Evolutionary conservation across 30 jellyfish, hydroid and myxozoan genomes (phyloP).

Genomic region (Hydra vulgaris): DNA sequence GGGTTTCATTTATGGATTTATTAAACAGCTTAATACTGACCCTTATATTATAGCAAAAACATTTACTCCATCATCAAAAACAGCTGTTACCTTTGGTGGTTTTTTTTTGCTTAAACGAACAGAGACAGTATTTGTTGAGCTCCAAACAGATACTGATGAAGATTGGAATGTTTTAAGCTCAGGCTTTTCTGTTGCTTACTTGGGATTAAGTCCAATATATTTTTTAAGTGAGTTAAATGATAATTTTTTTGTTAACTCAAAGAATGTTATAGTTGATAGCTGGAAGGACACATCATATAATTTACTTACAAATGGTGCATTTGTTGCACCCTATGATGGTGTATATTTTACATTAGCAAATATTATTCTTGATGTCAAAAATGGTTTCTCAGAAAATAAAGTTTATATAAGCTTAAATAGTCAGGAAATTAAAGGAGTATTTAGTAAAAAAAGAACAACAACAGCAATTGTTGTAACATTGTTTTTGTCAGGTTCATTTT

Average conservation of each 20-base stretch:
- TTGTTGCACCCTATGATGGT: conserved; percentile 48
- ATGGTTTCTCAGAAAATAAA: conserved; percentile 17
- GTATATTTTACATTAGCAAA: conserved; percentile 58
- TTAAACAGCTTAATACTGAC: background rate
- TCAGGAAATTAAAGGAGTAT: conserved; percentile 31
- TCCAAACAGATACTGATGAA: conserved; percentile 48
- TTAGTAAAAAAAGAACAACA: conserved; percentile 19
- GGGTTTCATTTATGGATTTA: conserved; percentile 14
- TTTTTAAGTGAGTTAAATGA: conserved; percentile 4
- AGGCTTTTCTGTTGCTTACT: conserved; percentile 60
- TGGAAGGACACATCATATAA: background rate
- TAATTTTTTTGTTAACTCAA: background rate
- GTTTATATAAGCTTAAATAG: conserved; percentile 29
- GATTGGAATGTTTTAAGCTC: conserved; percentile 65
- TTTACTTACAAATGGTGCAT: background rate
- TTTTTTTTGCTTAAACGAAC: conserved; percentile 28
- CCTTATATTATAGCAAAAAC: conserved; percentile 33
- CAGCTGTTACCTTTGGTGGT: conserved; percentile 64
- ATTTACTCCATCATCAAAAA: conserved; percentile 41
- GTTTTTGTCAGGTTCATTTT: conserved; percentile 71
- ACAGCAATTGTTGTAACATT: conserved; percentile 49
- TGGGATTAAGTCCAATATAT: conserved; percentile 39
- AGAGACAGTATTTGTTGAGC: conserved; percentile 33
- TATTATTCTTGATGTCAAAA: conserved; percentile 14
- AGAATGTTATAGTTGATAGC: background rate